Conservation (phyloP, 2,888 invertebrate species). For the Halocaridina rubra region DNA sequence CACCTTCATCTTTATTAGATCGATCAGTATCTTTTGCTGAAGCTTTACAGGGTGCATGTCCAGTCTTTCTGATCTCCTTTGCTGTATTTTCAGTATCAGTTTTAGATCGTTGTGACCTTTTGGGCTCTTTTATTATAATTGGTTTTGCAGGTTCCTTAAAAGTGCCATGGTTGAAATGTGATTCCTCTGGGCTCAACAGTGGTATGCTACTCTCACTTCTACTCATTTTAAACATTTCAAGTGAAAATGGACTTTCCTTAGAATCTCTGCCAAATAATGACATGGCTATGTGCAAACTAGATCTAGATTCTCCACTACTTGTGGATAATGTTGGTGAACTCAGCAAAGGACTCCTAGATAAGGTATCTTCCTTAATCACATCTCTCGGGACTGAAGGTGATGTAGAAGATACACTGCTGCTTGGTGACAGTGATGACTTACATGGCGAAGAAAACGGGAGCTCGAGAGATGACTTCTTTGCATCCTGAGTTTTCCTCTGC, state of each 20-base stretch:
- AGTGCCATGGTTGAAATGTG: constrained; percentile 43
- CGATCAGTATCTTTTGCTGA: neutral
- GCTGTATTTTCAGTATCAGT: neutral
- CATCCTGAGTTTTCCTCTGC: constrained; percentile 39
- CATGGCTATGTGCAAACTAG: constrained; percentile 31
- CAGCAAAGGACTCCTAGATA: constrained; percentile 35
- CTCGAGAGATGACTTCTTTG: constrained; percentile 30
- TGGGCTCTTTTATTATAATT: constrained; percentile 9
- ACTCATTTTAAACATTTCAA: constrained; percentile 50
- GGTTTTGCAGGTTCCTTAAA: constrained; percentile 40
- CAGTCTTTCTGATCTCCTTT: neutral
- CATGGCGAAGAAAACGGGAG: constrained; percentile 31
- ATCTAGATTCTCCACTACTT: constrained; percentile 47
- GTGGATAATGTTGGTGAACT: constrained; percentile 47
- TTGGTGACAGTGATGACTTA: constrained; percentile 29
- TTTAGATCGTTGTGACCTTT: neutral
- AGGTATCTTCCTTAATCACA: constrained; percentile 27
- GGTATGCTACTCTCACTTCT: constrained; percentile 57
- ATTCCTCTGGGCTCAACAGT: constrained; percentile 48
- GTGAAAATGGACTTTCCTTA: constrained; percentile 35
- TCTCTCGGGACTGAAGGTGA: constrained; percentile 41
- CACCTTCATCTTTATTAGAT: neutral
- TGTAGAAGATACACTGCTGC: constrained; percentile 49
- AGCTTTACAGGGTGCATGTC: neutral
- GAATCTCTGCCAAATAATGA: constrained; percentile 20